Evolutionary conservation across 1,140 invertebrate genomes (phyloP).

Genomic region (Drosophila watanabei): DNA sequence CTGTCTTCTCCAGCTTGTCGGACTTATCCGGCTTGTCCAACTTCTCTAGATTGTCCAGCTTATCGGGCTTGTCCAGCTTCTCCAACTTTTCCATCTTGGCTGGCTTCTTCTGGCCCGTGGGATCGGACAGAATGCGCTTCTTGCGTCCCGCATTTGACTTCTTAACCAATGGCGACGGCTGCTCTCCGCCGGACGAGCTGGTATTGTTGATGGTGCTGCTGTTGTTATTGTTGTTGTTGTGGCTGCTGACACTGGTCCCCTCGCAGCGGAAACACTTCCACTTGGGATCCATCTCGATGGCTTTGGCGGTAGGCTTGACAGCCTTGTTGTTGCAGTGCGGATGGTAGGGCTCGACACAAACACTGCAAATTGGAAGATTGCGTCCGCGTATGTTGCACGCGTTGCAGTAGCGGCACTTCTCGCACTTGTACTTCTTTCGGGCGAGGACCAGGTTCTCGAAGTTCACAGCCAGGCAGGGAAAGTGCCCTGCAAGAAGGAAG

Average conservation of each 20-base stretch:
- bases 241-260: background rate
- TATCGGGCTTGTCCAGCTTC: background rate
- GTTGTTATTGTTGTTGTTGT: background rate
- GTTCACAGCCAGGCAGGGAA: conserved; percentile 36
- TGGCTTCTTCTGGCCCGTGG: conserved; percentile 11
- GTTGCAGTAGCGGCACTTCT: conserved; percentile 58
- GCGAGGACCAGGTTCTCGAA: conserved; percentile 55
- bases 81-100: conserved; percentile 17
- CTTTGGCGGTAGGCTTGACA: conserved; percentile 12
- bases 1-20: background rate
- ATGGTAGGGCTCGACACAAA: conserved; percentile 62
- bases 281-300: conserved; percentile 26
- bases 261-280: conserved; percentile 72
- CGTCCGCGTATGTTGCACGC: conserved; percentile 25
- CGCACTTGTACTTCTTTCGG: conserved; percentile 66
- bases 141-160: conserved; percentile 60
- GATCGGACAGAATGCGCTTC: conserved; percentile 55
- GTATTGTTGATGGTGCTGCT: conserved; percentile 6
- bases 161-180: conserved; percentile 7
- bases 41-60: background rate
- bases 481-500: conserved; percentile 54
- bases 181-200: conserved; percentile 1
- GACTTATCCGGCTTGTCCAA: background rate
- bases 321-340: conserved; percentile 61
- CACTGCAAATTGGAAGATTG: conserved; percentile 51